Evolutionary conservation across 2,888 invertebrate genomes (phyloP).

Genomic region (Homarus gammarus): DNA sequence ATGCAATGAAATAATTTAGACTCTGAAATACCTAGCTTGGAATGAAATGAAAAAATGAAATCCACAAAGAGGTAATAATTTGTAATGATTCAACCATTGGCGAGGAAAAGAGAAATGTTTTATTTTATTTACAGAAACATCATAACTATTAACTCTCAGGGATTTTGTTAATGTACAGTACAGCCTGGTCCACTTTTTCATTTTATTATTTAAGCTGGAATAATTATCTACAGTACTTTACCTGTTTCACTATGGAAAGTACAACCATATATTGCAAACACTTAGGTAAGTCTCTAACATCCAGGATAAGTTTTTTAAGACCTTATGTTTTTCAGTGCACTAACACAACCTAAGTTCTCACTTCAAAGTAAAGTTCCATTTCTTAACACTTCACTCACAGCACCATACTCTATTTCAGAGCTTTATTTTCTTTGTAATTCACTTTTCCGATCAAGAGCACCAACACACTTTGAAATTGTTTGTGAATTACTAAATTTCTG

Average conservation of each 20-base stretch:
- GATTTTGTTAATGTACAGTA: constrained; percentile 8
- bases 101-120: constrained; percentile 5
- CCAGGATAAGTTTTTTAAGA: neutral
- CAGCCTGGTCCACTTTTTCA: constrained; percentile 28
- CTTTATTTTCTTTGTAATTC: neutral
- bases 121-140: constrained; percentile 36
- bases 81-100: constrained; percentile 7
- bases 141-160: constrained; percentile 5
- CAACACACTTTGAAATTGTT: neutral
- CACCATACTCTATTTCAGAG: neutral
- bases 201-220: constrained; percentile 2
- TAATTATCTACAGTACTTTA: constrained; percentile 4
- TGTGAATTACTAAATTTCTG: neutral
- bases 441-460: neutral
- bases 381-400: neutral
- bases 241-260: constrained; percentile 14
- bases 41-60: constrained; percentile 42
- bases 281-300: neutral
- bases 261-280: constrained; percentile 8
- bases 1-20: constrained; percentile 63
- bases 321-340: neutral
- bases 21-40: constrained; percentile 29
- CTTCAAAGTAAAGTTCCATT: neutral
- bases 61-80: too few species aligned
- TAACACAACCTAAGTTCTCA: neutral